Evolutionary conservation across 1,140 invertebrate genomes (phyloP), one percentile per base, ranked within the genome.

Genomic region (Sinella curviseta): DNA sequence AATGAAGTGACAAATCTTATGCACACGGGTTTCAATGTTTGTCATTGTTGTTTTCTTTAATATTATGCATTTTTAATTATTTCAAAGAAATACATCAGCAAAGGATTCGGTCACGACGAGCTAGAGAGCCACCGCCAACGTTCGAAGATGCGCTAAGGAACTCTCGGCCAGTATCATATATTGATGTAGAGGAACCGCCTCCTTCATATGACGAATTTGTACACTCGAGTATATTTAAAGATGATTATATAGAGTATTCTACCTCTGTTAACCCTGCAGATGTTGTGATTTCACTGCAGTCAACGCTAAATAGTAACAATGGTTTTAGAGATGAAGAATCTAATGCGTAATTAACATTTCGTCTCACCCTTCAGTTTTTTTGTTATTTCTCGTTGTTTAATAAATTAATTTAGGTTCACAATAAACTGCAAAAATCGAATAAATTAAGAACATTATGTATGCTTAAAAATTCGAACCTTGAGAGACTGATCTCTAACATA

Each of bases 151-250:
- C 77, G 0, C 12, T 78, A 16, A 31, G 34, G 14, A 74, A 3
- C 17, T 74, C 77, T 17, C 34, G 39, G 31, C 77, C 77, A 3
- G 24, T 78, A 54, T 78, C 35, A 2, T 78, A 78, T 30, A 48
- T 74, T 3, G 77, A 78, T 1, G n/a, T 74, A 12, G 77, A 78
- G 16, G 77, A 78, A n/a, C 65, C 36, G 12, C 77, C 77, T 17
- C 67, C 77, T n/a, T 74, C 39, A 0, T 78, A 78, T 39, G 12
- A 20, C 1, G 67, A 78, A 0, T 77, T 57, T 34, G n/a, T 77
- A 33, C 1, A 77, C 16, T 39, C 60, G 39, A 39, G 28, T 26
- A 31, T 57, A 34, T 28, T 26, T 8, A 39, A 73, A 74, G n/a
- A 35, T 35, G 16, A 55, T 35, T 39, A 35, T 28, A 39, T 26